These are phyloP conservation scores for Enhydra lutris DNA, from an alignment of 2,113 vertebrate genomes.

Conservation along the genomic window DNA sequence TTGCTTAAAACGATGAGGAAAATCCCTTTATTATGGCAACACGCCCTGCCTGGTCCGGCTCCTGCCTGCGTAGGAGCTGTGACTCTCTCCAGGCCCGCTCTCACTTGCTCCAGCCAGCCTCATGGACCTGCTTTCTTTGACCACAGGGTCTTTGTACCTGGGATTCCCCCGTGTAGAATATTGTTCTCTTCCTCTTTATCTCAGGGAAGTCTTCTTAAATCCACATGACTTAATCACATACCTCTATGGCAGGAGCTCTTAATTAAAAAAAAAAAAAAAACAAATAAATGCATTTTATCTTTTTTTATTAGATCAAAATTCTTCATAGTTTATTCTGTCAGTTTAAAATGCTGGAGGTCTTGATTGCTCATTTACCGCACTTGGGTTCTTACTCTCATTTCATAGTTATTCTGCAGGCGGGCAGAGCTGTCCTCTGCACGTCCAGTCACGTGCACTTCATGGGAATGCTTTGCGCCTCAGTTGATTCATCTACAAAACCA, in stretches of 20 bases:
- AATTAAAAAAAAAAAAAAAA: not conserved
- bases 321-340: not conserved
- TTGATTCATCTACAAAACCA: not conserved
- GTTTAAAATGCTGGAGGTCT: not conserved
- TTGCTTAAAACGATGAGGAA: not conserved
- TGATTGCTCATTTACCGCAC: not conserved
- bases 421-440: rapidly evolving
- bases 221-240: too few species aligned
- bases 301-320: not conserved
- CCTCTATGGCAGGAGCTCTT: not conserved
- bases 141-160: not conserved
- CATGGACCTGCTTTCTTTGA: rapidly evolving
- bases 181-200: not conserved
- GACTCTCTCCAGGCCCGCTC: rapidly evolving
- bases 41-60: rapidly evolving
- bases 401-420: not conserved
- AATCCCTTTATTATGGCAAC: not conserved
- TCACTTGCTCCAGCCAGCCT: not conserved
- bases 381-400: not conserved
- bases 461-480: not conserved
- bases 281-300: not conserved
- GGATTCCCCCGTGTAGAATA: not conserved
- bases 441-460: not conserved
- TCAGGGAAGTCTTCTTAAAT: not conserved
- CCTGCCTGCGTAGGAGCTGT: rapidly evolving